These are phyloP conservation scores for Sternarchorhynchus goeldii DNA, from an alignment of 2,797 vertebrate genomes.

Conservation along the genomic window DNA sequence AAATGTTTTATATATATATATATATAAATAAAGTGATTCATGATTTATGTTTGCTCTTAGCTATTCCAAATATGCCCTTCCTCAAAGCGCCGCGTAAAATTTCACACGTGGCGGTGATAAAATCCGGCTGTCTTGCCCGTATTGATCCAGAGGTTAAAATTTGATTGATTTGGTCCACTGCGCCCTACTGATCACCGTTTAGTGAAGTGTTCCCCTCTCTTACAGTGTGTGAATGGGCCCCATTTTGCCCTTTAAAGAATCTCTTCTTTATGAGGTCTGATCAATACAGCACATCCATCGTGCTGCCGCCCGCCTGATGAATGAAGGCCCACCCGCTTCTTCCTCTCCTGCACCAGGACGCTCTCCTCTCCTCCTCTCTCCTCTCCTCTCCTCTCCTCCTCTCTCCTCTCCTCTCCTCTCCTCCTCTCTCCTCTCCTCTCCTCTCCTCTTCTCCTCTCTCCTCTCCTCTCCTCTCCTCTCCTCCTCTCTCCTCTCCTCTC, in stretches of 20 bases:
- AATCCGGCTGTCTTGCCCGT: constrained; percentile 22
- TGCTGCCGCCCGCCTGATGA: constrained; percentile 71
- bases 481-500: too few relatives aligned
- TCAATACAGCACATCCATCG: constrained; percentile 82
- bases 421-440: not conserved
- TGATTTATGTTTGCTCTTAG: too few relatives aligned
- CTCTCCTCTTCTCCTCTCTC: not conserved
- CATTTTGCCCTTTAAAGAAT: constrained; percentile 76
- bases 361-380: not conserved
- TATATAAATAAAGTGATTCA: too few relatives aligned
- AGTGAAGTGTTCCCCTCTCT: constrained; percentile 68
- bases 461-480: too few relatives aligned
- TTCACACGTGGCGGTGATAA: constrained; percentile 7
- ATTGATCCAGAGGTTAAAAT: constrained; percentile 48
- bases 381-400: not conserved
- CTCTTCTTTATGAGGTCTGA: constrained; percentile 78
- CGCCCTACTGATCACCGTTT: constrained; percentile 73
- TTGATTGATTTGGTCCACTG: constrained; percentile 50
- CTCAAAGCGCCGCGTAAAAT: too few relatives aligned
- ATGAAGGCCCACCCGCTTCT: constrained; percentile 55
- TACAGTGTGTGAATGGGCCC: constrained; percentile 63
- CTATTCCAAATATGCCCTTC: too few relatives aligned
- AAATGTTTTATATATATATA: too few relatives aligned
- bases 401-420: not conserved
- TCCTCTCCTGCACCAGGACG: not conserved